Conservation (phyloP, 2,113 vertebrate species). For the Motacilla alba region DNA sequence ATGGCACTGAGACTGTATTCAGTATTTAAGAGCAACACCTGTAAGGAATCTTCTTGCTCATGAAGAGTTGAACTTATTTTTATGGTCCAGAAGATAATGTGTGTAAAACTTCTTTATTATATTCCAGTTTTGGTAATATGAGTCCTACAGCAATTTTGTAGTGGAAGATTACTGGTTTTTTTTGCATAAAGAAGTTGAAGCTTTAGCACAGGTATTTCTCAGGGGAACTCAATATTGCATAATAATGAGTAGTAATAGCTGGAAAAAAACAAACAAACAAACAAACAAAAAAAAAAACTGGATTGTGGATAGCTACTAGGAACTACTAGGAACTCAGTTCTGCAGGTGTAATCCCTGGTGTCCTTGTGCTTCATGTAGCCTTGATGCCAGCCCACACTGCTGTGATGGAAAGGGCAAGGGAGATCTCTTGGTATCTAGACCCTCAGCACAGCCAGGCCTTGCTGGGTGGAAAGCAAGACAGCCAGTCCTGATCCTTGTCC, state of each 20-base stretch:
- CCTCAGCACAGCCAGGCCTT: too few relatives aligned
- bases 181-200: background rate
- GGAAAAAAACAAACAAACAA: too few relatives aligned
- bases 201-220: background rate
- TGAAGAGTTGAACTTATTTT: background rate
- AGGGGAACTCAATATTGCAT: background rate
- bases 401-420: background rate
- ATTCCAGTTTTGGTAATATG: background rate
- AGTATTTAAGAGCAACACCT: background rate
- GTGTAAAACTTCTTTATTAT: background rate
- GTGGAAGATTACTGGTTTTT: background rate
- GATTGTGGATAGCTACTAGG: background rate
- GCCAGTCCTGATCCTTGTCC: rapidly evolving
- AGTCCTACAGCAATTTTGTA: background rate
- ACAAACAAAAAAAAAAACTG: rapidly evolving
- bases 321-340: background rate
- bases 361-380: rapidly evolving
- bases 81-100: background rate
- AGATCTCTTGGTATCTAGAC: background rate
- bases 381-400: rapidly evolving
- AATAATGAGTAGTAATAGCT: background rate
- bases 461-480: rapidly evolving
- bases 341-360: rapidly evolving
- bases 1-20: rapidly evolving
- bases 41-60: background rate